Percentiles rank a stretch among this genome's conserved stretches.
Evolutionary conservation across 2,113 vertebrate genomes (phyloP).

Genomic region (Gopherus evgoodei): DNA sequence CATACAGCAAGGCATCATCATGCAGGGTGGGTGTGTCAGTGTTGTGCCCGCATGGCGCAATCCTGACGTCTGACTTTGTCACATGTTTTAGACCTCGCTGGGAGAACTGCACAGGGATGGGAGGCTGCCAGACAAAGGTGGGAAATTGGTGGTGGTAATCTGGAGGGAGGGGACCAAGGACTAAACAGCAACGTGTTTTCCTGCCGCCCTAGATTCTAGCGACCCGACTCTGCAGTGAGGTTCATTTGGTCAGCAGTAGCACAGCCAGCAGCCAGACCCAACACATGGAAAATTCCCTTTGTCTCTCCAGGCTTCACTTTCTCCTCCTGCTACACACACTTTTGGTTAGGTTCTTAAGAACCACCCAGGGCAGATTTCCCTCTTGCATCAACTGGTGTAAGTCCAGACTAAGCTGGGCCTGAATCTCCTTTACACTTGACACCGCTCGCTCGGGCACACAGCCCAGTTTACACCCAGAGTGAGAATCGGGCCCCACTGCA

Average conservation of each 20-base stretch:
- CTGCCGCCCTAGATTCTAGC: slow-evolving; percentile 64
- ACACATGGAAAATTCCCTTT: slow-evolving; percentile 57
- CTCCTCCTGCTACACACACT: slow-evolving; percentile 44
- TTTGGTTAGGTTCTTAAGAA: slow-evolving; percentile 7
- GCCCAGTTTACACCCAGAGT: accelerated
- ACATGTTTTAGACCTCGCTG: not conserved
- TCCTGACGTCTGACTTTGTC: not conserved
- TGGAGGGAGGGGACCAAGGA: not conserved
- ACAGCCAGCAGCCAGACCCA: not conserved
- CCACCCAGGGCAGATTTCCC: slow-evolving; percentile 11
- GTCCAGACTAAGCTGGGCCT: not conserved
- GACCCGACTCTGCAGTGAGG: slow-evolving; percentile 11
- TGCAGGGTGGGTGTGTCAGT: slow-evolving; percentile 56
- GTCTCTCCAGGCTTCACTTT: not conserved
- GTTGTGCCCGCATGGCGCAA: not conserved
- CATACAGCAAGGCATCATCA: not conserved
- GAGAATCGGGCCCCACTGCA: not conserved
- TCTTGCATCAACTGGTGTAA: slow-evolving; percentile 27
- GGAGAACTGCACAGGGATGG: not conserved
- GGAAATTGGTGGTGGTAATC: not conserved
- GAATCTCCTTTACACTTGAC: not conserved
- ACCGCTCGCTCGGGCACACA: accelerated
- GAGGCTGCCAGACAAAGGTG: not conserved
- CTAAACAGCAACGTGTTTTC: not conserved
- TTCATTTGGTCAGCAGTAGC: slow-evolving; percentile 46